These are phyloP conservation scores for Triops longicaudatus DNA, from an alignment of 1,140 invertebrate species.

Conservation along the genomic window DNA sequence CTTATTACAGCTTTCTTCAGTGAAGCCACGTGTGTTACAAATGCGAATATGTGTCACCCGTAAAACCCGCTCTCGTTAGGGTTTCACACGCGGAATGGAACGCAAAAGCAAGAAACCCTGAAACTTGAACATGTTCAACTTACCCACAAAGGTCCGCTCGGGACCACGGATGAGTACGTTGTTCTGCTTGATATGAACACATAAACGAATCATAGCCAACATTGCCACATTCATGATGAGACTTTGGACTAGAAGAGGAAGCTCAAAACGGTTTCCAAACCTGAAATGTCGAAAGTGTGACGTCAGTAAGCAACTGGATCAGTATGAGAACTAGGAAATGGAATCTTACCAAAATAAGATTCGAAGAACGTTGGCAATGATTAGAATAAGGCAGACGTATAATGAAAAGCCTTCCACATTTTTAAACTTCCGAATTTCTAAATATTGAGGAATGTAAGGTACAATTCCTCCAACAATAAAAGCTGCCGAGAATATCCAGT, in stretches of 20 bases:
- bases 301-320: not conserved
- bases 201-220: constrained; percentile 90
- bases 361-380: constrained; percentile 90
- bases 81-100: not conserved
- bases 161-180: constrained; percentile 65
- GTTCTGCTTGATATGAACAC: constrained; percentile 75
- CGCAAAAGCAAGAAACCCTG: not conserved
- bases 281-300: constrained; percentile 48
- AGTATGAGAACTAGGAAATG: constrained; percentile 13
- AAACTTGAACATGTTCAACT: constrained; percentile 30
- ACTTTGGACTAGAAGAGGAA: constrained; percentile 89
- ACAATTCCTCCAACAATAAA: constrained; percentile 89
- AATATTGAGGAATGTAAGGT: constrained; percentile 83
- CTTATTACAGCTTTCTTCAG: not conserved
- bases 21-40: not conserved
- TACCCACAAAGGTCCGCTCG: constrained; percentile 74
- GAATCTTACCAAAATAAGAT: constrained; percentile 91
- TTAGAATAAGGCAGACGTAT: constrained; percentile 87
- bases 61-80: not conserved
- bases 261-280: constrained; percentile 95
- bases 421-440: constrained; percentile 77
- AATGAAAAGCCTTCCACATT: constrained; percentile 94
- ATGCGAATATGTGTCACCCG: not conserved
- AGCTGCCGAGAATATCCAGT: constrained; percentile 37
- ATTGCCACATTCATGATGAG: constrained; percentile 95